Percentiles rank a stretch among this genome's conserved stretches.
Evolutionary conservation across 2,113 vertebrate genomes (phyloP).

Genomic region (Pogonocichla stellata): DNA sequence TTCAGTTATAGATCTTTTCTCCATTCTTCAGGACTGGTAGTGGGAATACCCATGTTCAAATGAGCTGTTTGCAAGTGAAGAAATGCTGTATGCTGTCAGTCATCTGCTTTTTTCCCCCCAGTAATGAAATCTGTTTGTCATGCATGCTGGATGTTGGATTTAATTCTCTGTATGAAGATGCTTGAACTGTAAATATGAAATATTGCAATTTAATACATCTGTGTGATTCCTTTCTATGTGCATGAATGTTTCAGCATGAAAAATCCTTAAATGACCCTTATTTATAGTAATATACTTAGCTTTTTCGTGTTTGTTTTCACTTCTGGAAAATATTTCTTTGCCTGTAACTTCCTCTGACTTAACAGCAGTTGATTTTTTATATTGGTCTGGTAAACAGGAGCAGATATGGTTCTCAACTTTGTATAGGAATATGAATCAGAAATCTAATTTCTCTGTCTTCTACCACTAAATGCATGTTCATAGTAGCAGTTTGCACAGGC

Average conservation of each 20-base stretch:
- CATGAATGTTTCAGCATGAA: slow-evolving; percentile 69
- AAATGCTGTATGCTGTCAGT: slow-evolving; percentile 12
- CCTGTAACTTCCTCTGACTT: slow-evolving; percentile 69
- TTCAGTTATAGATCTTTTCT: background rate
- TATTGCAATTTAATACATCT: slow-evolving; percentile 38
- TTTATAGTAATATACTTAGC: background rate
- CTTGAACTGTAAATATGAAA: slow-evolving; percentile 56
- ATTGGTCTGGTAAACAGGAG: slow-evolving; percentile 45
- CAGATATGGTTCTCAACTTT: background rate
- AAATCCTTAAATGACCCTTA: slow-evolving; percentile 47
- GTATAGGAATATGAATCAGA: background rate
- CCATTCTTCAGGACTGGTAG: slow-evolving; percentile 48
- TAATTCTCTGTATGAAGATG: slow-evolving; percentile 42
- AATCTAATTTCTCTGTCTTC: background rate
- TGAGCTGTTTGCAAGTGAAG: slow-evolving; percentile 50
- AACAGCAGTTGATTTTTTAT: slow-evolving; percentile 76
- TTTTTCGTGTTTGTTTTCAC: slow-evolving; percentile 40
- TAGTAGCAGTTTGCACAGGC: background rate
- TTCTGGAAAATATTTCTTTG: slow-evolving; percentile 69
- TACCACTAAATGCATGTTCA: background rate
- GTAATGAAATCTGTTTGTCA: slow-evolving; percentile 28
- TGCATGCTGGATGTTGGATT: slow-evolving; percentile 45
- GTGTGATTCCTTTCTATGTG: slow-evolving; percentile 30
- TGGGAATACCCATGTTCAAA: background rate
- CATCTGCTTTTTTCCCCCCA: background rate